These are phyloP conservation scores for Catharus bicknelli DNA, from an alignment of 2,113 vertebrate species.

Conservation along the genomic window DNA sequence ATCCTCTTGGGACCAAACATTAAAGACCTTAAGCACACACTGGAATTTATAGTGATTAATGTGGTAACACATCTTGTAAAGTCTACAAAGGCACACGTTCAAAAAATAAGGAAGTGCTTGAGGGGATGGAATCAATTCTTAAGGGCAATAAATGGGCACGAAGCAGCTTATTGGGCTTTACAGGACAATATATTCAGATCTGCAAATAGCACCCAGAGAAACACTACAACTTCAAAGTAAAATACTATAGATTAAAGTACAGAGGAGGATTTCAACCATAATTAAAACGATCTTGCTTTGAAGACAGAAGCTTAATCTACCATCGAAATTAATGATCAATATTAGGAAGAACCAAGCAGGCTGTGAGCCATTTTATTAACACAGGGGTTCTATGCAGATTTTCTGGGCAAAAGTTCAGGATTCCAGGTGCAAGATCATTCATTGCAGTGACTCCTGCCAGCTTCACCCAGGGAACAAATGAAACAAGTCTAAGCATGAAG, in stretches of 20 bases:
- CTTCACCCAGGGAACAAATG: background rate
- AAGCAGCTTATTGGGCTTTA: slow-evolving; percentile 17
- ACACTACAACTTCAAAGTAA: slow-evolving; percentile 2
- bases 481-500: background rate
- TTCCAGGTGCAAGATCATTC: background rate
- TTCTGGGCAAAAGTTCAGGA: background rate
- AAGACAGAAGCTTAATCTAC: background rate
- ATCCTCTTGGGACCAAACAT: slow-evolving; percentile 4
- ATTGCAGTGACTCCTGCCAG: background rate
- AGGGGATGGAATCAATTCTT: background rate
- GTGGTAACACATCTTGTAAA: slow-evolving; percentile 14
- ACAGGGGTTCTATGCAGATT: background rate
- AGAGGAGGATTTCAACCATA: background rate
- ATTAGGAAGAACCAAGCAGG: background rate
- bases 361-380: background rate
- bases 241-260: background rate
- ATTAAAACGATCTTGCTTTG: background rate
- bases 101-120: slow-evolving; percentile 13
- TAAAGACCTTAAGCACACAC: background rate
- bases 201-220: background rate
- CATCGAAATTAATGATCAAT: background rate
- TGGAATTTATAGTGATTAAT: slow-evolving; percentile 19
- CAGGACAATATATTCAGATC: background rate
- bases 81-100: background rate
- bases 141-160: background rate